These are phyloP conservation scores for Acrobasis suavella DNA, from an alignment of 2,888 invertebrate genomes.

Conservation along the genomic window DNA sequence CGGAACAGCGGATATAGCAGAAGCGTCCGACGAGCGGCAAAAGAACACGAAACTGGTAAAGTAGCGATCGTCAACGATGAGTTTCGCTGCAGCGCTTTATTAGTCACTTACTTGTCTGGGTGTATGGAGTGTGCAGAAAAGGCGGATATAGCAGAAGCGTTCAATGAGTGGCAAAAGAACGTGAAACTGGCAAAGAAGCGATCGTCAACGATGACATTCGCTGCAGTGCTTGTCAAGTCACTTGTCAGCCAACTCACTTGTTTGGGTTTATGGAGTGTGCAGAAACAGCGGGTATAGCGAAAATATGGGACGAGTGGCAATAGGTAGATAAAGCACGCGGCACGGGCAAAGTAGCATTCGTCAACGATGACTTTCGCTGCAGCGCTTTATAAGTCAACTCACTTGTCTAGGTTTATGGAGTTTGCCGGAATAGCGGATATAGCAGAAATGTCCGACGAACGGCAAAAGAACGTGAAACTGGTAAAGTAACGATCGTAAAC, in stretches of 20 bases:
- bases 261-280: constrained; percentile 64
- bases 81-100: constrained; percentile 82
- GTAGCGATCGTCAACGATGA: constrained; percentile 24
- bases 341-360: constrained; percentile 83
- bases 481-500: constrained; percentile 63
- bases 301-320: constrained; percentile 85
- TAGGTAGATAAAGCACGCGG: constrained; percentile 93
- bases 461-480: constrained; percentile 90
- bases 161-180: constrained; percentile 89
- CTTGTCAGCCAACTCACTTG: constrained; percentile 50
- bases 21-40: constrained; percentile 87
- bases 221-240: constrained; percentile 62
- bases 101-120: constrained; percentile 62
- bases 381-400: constrained; percentile 31
- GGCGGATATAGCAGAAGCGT: constrained; percentile 74
- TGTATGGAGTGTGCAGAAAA: constrained; percentile 55
- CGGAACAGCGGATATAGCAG: constrained; percentile 67
- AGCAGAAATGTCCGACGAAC: constrained; percentile 84
- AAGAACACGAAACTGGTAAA: constrained; percentile 88
- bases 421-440: constrained; percentile 53
- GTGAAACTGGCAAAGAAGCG: constrained; percentile 86
- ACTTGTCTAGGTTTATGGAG: constrained; percentile 74
- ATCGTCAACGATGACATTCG: constrained; percentile 70
- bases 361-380: constrained; percentile 82
- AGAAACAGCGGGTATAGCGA: constrained; percentile 65